Base-by-base conservation (phyloP, 2,888 invertebrate genomes). In the Gastracanthus pulcherrimus region DNA sequence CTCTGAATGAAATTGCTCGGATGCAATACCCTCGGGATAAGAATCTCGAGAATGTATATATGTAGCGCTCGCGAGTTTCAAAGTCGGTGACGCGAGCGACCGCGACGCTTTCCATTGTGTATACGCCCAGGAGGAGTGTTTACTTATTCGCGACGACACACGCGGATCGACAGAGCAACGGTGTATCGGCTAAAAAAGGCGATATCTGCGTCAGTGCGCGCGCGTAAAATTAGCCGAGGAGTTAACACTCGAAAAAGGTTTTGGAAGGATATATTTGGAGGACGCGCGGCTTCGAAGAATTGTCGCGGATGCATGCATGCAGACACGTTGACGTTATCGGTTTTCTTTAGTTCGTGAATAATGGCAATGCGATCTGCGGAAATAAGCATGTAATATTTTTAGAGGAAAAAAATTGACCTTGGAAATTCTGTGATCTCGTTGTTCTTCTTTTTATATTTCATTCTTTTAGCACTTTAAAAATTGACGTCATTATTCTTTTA, bases 1-100 rank as follows among this genome's bases (percentile, higher is more conserved):
- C 23, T 23, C 58, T n/a, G n/a, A 36, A 62, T 48, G 62, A 62
- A 70, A 70, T 70, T 19, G 34, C 77, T 62, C 58, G 69, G n/a
- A 11, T 48, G 75, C 72, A 55, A 70, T 41, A 38, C 9, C 23
- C n/a, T 16, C 48, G n/a, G 31, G 69, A 77, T 77, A 77, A 60
- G 62, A 62, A 77, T 77, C 70, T 48, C 70, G 60, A 13, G 77
- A 77, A 70, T 69, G 60, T 34, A 38, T 41, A 48, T 64, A 55
- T 55, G 55, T 34, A 11, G 38, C 31, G 19, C 60, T 34, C n/a
- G n/a, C n/a, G n/a, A n/a, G n/a, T 13, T 36, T 36, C n/a, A 13
- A 34, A 76, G 36, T 36, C 9, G 38, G 41, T 45, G 72, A 72
- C 31, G 60, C 19, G 70, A 1, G 16, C 26, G 29, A 26, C 23